Base-by-base conservation (phyloP, 2,113 vertebrate genomes). In the Antennarius striatus region DNA sequence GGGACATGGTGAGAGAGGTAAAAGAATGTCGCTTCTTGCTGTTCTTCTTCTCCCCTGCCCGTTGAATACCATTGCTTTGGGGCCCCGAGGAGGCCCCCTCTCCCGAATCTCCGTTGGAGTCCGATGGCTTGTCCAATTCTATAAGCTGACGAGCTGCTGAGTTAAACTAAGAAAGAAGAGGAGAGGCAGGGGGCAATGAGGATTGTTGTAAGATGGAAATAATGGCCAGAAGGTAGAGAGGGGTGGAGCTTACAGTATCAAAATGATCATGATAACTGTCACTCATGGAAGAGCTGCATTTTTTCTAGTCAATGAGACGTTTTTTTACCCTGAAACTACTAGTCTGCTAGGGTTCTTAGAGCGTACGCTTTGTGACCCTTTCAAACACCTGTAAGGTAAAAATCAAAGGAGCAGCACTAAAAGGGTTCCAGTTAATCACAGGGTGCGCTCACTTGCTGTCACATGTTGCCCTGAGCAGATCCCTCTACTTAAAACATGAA, bases 21-120 rank as follows among this genome's bases (percentile, higher is more conserved):
- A 99, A 99, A 55, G 97, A 99, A 91, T 99, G 97, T 0, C 97
- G 92, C 84, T 99, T 99, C 93, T 96, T 97, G 91, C 94, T 97
- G 93, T 98, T 99, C 93, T 98, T 99, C 93, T 99, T 98, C 54
- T 95, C 92, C 43, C 96, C 95, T 0, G 87, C 79, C 63, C 93
- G 93, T 89, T 95, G 96, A 79, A 94, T 88, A 32, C 93, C 93
- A 13, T 90, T 95, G 92, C 86, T 93, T 76, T 94, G 96, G 73
- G 91, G 84, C 60, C 92, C 88, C 0, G 92, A 93, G 22, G 95
- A 94, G 58, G 93, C 84, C 58, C 97, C 95, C 90, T 98, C 96
- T 51, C 93, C 93, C 6, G 92, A 92, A 30, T 96, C 96, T 10
- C 79, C 75, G 7, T 88, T 90, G 50, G 93, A 83, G 78, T 91